A percentile compares a stretch with the other conserved stretches of the same genome.
These are phyloP conservation scores for Cheilosia pagana DNA, from an alignment of 2,888 invertebrate species.

Conservation along the genomic window DNA sequence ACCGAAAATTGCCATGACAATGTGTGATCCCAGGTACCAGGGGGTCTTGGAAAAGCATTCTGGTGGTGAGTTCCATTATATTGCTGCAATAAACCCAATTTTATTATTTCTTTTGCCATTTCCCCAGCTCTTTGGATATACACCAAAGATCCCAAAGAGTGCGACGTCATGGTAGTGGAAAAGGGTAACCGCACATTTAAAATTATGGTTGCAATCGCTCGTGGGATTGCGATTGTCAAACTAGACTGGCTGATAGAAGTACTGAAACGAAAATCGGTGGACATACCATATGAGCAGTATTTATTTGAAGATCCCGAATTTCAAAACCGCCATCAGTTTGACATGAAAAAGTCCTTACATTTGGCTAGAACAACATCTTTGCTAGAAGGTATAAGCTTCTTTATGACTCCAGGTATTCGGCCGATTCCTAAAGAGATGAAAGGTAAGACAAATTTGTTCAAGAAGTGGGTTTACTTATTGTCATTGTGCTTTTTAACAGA, in stretches of 20 bases:
- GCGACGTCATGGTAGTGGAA: conserved; percentile 85
- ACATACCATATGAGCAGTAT: conserved; percentile 73
- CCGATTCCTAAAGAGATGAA: conserved; percentile 77
- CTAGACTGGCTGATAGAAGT: conserved; percentile 77
- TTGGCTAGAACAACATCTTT: conserved; percentile 74
- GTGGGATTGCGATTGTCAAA: conserved; percentile 86
- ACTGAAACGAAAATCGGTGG: conserved; percentile 40
- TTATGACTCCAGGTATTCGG: conserved; percentile 77
- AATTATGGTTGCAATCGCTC: conserved; percentile 86
- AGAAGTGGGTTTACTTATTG: neutral
- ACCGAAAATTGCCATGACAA: conserved; percentile 58
- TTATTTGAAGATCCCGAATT: conserved; percentile 69
- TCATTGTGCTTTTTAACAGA: conserved; percentile 69
- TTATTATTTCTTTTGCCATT: neutral
- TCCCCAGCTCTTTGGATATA: conserved; percentile 84
- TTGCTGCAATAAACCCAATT: neutral
- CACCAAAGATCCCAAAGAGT: conserved; percentile 83
- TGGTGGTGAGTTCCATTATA: conserved; percentile 38
- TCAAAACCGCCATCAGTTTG: conserved; percentile 78
- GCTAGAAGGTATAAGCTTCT: conserved; percentile 76
- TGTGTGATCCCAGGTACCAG: conserved; percentile 50
- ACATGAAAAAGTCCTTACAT: conserved; percentile 75
- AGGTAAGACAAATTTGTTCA: conserved; percentile 65
- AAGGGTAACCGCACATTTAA: conserved; percentile 85
- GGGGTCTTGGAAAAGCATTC: conserved; percentile 34